Evolutionary conservation across 2,888 invertebrate species (phyloP), one percentile per base, ranked within the genome.

Genomic region (Alsophila aescularia): DNA sequence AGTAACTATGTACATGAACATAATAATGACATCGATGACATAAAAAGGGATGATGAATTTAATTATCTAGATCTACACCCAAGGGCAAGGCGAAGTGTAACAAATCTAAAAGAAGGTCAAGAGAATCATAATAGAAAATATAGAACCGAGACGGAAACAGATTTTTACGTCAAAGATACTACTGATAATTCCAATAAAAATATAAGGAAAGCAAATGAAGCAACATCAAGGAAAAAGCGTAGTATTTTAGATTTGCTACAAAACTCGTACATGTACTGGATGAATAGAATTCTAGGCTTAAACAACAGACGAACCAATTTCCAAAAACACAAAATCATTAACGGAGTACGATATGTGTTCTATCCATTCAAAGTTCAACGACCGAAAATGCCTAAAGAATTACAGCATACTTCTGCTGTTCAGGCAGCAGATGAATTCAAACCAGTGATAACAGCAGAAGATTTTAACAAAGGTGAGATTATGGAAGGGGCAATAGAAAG

Each of bases 381-480:
- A 62, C 39, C 64, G 0, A 87, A 85, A 72, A 51, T 68, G 10
- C 75, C 79, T 0, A 86, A 81, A 64, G 78, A 79, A 58, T 52
- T 79, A 16, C 69, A 65, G 2, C 65, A 60, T 10, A 69, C 64
- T 47, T 62, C 62, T 10, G 10, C 24, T 24, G 50, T 73, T 0
- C 79, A 81, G 56, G 64, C 29, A 15, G 39, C 55, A 0, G 73
- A 76, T 48, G 73, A 77, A 9, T 66, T 72, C 1, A 77, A 74
- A 16, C 69, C 74, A 0, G 66, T 83, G 1, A 71, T 86, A 32
- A 75, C 81, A 1, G 75, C 81, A 2, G 85, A 85, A 54, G 85
- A 89, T 70, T 89, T 85, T 21, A 88, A 89, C 63, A 89, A 89
- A 74, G 90, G 88, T 0, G 88, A 90, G 62, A 89, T 89, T 27